These are phyloP conservation scores for Fukomys damarensis DNA, from an alignment of 2,113 vertebrate species.

Conservation along the genomic window DNA sequence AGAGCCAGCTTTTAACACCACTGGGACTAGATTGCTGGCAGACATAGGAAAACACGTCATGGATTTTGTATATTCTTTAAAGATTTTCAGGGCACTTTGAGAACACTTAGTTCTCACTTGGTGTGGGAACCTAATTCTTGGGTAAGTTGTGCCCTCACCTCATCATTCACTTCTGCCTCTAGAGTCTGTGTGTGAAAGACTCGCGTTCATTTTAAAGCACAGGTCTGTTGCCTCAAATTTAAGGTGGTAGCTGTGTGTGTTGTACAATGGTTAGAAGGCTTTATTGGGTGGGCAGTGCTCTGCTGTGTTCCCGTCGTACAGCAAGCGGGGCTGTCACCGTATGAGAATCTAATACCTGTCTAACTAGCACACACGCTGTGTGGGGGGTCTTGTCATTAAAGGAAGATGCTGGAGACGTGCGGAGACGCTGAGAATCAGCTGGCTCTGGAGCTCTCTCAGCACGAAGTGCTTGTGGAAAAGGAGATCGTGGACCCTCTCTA, in stretches of 20 bases:
- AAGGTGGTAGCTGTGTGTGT: background rate
- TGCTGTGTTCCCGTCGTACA: too few relatives aligned
- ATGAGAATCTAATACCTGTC: fast-evolving
- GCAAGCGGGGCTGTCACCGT: background rate
- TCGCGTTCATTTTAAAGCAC: background rate
- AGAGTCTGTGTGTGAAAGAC: background rate
- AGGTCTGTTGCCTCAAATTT: background rate
- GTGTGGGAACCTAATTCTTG: background rate
- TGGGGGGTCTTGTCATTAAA: slow-evolving; percentile 79
- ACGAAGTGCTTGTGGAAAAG: slow-evolving; percentile 95
- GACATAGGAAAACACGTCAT: background rate
- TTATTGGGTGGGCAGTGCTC: too few relatives aligned
- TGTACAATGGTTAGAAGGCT: background rate
- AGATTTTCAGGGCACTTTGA: background rate
- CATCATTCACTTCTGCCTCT: background rate
- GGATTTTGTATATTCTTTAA: background rate
- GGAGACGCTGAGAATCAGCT: slow-evolving; percentile 96
- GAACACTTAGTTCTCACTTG: background rate
- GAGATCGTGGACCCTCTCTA: slow-evolving; percentile 96
- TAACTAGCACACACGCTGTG: background rate
- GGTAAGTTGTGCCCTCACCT: background rate
- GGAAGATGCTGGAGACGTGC: slow-evolving; percentile 97
- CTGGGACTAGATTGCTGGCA: background rate
- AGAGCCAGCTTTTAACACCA: background rate
- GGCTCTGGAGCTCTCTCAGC: slow-evolving; percentile 94